A percentile compares a stretch with the other conserved stretches of the same genome.
Conservation (phyloP, 2,113 vertebrate genomes). For the Eclectus roratus region DNA sequence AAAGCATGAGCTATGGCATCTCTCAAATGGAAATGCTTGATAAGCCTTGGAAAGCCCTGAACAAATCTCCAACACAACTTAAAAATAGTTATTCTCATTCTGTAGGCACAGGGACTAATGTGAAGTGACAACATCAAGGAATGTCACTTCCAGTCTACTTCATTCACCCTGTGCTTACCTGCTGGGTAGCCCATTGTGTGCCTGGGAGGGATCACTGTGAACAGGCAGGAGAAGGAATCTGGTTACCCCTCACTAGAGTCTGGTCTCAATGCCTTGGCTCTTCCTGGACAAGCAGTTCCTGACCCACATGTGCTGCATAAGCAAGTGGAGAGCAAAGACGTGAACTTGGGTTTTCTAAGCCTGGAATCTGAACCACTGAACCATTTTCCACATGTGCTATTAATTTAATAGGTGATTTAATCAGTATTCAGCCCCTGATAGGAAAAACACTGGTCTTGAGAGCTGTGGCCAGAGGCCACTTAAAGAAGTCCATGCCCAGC, state of each 20-base stretch:
- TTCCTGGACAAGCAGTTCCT: neutral
- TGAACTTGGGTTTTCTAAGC: neutral
- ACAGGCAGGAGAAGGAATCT: neutral
- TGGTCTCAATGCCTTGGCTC: neutral
- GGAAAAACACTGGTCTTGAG: neutral
- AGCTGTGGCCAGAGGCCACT: neutral
- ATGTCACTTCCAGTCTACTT: neutral
- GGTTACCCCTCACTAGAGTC: accelerated
- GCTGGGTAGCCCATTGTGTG: neutral
- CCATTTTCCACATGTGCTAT: neutral
- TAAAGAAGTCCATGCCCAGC: neutral
- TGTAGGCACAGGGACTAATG: neutral
- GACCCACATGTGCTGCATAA: neutral
- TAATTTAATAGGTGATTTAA: neutral
- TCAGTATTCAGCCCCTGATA: neutral
- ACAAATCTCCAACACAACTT: neutral
- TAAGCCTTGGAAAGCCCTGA: neutral
- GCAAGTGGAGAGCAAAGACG: neutral
- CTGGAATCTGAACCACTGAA: neutral
- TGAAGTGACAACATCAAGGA: neutral
- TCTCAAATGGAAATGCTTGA: neutral
- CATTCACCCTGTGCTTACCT: neutral
- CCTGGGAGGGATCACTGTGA: neutral
- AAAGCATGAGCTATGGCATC: neutral
- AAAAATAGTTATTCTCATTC: neutral